These are phyloP conservation scores for Steinernema carpocapsae DNA, from an alignment of 2,888 invertebrate genomes.

Conservation along the genomic window DNA sequence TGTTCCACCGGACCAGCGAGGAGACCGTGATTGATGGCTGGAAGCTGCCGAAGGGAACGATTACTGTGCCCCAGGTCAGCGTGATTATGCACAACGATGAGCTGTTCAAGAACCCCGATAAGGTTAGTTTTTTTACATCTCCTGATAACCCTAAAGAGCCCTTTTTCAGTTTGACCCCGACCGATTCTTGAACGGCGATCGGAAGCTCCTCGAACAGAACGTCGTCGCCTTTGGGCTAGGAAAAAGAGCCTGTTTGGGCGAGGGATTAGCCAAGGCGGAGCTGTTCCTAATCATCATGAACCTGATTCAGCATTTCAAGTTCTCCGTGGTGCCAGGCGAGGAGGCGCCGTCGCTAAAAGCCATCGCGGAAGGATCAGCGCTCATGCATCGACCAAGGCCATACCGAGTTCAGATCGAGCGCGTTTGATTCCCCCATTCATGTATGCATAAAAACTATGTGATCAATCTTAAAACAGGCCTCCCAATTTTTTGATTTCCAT, in stretches of 20 bases:
- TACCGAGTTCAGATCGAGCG: constrained; percentile 7
- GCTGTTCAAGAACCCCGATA: constrained; percentile 2
- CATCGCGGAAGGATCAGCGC: neutral
- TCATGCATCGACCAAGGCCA: constrained; percentile 12
- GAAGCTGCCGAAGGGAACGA: neutral
- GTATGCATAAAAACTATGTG: neutral
- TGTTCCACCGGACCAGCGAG: neutral
- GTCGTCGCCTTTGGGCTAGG: constrained; percentile 6
- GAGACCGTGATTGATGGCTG: constrained; percentile 3
- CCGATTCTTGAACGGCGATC: neutral
- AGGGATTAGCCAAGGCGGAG: constrained; percentile 8
- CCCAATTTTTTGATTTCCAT: neutral
- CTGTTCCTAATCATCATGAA: constrained; percentile 24
- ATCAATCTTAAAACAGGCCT: neutral
- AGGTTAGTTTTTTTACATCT: neutral
- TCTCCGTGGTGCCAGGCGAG: neutral
- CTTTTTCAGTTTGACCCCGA: constrained; percentile 8
- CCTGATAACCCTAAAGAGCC: neutral
- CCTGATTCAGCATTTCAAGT: neutral
- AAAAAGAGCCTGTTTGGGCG: neutral
- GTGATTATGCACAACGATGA: constrained; percentile 13
- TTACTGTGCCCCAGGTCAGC: neutral
- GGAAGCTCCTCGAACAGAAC: neutral
- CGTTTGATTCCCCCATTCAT: neutral
- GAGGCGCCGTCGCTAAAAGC: neutral